Evolutionary conservation across 2,888 invertebrate genomes (phyloP), one percentile per base, ranked within the genome.

Genomic region (Zaprionus lineosus): DNA sequence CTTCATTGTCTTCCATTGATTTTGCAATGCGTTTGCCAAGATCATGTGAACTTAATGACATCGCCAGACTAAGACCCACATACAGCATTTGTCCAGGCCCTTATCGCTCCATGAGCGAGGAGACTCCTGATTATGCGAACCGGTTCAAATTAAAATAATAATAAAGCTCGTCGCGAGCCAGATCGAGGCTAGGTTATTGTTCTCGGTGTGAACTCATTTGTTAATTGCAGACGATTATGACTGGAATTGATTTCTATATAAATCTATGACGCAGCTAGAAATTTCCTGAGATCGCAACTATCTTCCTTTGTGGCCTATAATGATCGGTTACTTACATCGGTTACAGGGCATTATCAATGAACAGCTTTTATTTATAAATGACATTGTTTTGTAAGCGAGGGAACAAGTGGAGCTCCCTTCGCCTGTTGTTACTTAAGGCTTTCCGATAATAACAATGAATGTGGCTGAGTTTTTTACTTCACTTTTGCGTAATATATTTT

Each of bases 1-100:
- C n/a, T 12, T 44, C 66, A 52, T 41, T 31, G 43, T 24, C n/a
- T n/a, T n/a, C n/a, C n/a, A n/a, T n/a, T n/a, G n/a, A n/a, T n/a
- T n/a, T n/a, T n/a, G n/a, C n/a, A n/a, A n/a, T n/a, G 8, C 31
- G 7, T 40, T 55, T 62, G 62, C 72, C 75, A 83, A 67, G 83
- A 76, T 75, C 83, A 74, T 60, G 58, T 51, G 43, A 46, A 74
- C 21, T 53, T 46, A 41, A 24, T 40, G 51, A 33, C 47, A 31
- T 31, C 36, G 34, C 34, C 31, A 24, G 26, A 29, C 16, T 11
- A 29, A 4, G 11, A 40, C 26, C 11, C 24, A 46, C 29, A 31
- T 16, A 24, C 16, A 14, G 6, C 26, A 24, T 28, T 24, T 51
- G 46, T 41, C 51, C 59, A 68, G 29, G 34, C 28, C 39, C 66